Base-by-base conservation (phyloP, 2,888 invertebrate species). In the Leptopilina myrica region DNA sequence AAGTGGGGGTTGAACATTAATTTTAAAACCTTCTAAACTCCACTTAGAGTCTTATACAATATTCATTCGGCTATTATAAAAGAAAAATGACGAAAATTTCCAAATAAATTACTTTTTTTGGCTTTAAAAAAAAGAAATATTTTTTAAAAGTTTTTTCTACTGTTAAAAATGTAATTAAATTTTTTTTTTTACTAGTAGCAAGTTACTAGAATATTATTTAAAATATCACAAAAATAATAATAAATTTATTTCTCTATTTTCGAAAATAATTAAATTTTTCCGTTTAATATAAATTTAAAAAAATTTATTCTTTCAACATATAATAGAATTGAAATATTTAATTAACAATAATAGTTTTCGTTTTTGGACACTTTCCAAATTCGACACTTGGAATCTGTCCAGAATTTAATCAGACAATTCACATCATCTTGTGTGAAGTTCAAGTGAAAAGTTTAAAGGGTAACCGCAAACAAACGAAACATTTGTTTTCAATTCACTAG, bases 21-120 rank as follows among this genome's bases (percentile, higher is more conserved):
- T 69, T 49, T 69, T 7, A 49, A 49, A 69, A 20, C 69, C 20
- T 69, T 69, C 49, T 53, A 69, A 69, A 69, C 69, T 49, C 53
- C 49, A 49, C 53, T 49, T 26, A 26, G 67, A 69, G 53, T 49
- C 69, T 69, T 26, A 69, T 69, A 26, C 26, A 53, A 69, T 69
- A 69, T 69, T 69, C 69, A 69, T 69, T 53, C 3, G 20, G 11
- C 69, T 53, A 26, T 69, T 69, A 69, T 69, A 6, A 69, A 69
- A 53, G 69, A 69, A 53, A 26, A 26, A 69, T 69, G 53, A 49
- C 53, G 53, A 6, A 53, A 26, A 15, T 20, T 8, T 46, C 49
- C 49, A 49, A 69, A 49, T 20, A 49, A 69, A 49, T 69, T 53
- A 26, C 12, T 26, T 69, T 20, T 20, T 69, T 69, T 26, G 12